phyloP scores from a whole-genome alignment of 2,797 vertebrate genomes.

The Glossophaga mutica region DNA sequence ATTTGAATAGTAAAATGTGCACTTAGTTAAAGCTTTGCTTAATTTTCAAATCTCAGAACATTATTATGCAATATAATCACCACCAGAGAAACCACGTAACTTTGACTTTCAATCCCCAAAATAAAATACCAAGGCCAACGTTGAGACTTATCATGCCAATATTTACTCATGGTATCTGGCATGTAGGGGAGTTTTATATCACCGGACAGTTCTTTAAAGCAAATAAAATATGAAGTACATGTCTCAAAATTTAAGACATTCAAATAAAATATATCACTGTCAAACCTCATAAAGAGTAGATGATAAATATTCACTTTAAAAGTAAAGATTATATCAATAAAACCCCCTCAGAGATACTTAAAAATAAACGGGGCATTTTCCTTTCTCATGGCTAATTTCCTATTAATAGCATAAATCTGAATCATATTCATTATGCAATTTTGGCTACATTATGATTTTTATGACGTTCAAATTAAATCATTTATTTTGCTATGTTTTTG shows the following conservation, averaged over 20 bases:
- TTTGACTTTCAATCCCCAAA: constrained; percentile 23
- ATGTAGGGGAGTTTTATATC: neutral
- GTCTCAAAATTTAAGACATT: constrained; percentile 9
- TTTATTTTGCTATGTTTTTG: neutral
- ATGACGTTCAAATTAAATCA: neutral
- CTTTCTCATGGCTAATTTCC: neutral
- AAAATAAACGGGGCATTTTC: constrained; percentile 14
- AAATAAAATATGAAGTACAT: constrained; percentile 11
- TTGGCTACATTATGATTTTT: neutral
- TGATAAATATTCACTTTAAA: constrained; percentile 59
- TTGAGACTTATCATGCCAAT: neutral
- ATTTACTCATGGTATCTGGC: constrained; percentile 3
- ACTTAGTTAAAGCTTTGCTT: neutral
- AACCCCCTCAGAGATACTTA: constrained; percentile 61
- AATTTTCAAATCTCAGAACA: neutral
- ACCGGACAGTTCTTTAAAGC: neutral
- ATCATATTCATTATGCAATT: neutral
- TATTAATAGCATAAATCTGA: neutral
- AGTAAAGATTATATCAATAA: constrained; percentile 58
- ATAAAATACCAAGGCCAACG: neutral
- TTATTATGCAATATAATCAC: neutral
- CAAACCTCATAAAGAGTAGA: constrained; percentile 30
- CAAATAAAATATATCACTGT: constrained; percentile 23
- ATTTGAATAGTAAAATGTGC: neutral
- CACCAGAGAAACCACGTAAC: neutral